These are phyloP conservation scores for Zosterops lateralis DNA, from an alignment of 2,113 vertebrate genomes.

Conservation along the genomic window DNA sequence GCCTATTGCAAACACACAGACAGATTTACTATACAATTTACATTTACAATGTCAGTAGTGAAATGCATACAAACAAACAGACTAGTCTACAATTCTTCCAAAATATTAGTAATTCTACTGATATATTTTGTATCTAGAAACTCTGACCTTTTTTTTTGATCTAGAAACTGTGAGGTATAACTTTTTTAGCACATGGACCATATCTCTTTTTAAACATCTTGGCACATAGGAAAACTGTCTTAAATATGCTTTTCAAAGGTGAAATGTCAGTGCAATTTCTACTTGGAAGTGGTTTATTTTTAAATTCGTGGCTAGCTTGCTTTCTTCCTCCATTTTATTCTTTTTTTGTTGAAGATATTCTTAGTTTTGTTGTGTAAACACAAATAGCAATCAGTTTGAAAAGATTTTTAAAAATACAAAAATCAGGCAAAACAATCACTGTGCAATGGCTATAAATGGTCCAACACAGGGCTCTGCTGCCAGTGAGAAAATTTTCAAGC, in stretches of 20 bases:
- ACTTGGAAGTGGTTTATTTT: background rate
- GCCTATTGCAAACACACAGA: conserved; percentile 73
- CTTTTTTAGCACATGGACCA: background rate
- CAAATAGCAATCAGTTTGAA: background rate
- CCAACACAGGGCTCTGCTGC: background rate
- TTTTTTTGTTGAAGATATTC: background rate
- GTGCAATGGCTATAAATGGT: background rate
- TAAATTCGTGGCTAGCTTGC: background rate
- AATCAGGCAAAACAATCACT: background rate
- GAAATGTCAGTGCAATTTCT: background rate
- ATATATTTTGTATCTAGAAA: background rate
- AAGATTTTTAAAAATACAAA: background rate
- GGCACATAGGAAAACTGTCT: background rate
- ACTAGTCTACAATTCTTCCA: background rate
- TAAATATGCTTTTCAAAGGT: background rate
- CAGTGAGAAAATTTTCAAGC: background rate
- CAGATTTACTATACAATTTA: background rate
- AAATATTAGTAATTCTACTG: background rate
- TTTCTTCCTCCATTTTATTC: background rate
- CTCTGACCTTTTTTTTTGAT: background rate
- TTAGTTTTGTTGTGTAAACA: background rate
- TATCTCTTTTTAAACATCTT: background rate
- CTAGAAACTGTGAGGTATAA: background rate
- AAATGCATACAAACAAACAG: background rate
- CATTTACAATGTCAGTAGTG: background rate